Percentiles rank a stretch among this genome's conserved stretches.
phyloP scores from a whole-genome alignment of 2,888 invertebrate genomes.

The Anodontia alba region DNA sequence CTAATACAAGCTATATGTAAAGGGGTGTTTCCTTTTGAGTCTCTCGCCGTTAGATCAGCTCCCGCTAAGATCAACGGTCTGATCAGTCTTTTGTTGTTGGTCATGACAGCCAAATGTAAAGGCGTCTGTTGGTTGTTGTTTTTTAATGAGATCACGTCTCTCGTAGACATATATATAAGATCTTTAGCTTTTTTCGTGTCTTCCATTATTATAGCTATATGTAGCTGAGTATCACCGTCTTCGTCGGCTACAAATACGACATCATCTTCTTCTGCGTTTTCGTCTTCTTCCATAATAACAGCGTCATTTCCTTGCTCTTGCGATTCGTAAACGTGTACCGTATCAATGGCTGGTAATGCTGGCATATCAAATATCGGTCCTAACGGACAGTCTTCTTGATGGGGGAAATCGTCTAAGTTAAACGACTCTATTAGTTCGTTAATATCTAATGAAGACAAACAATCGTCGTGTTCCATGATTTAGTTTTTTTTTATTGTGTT shows the following conservation, averaged over 20 bases:
- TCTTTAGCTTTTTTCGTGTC: neutral
- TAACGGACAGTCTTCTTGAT: too few species aligned
- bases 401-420: too few species aligned
- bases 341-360: too few species aligned
- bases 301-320: too few species aligned
- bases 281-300: too few species aligned
- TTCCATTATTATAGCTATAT: neutral
- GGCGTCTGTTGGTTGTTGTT: neutral
- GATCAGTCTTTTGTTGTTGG: neutral
- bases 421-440: too few species aligned
- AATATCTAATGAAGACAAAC: too few species aligned
- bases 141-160: neutral
- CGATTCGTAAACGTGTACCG: too few species aligned
- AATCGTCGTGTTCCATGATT: too few species aligned
- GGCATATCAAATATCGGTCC: too few species aligned
- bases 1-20: neutral
- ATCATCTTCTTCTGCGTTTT: too few species aligned
- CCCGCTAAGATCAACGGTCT: neutral
- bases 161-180: neutral
- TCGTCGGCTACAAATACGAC: neutral
- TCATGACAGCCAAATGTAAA: neutral
- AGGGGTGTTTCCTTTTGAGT: neutral
- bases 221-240: neutral
- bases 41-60: neutral
- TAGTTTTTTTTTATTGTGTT: too few species aligned